Percentiles rank a stretch among this genome's conserved stretches.
These are phyloP conservation scores for Merodon equestris DNA, from an alignment of 2,888 invertebrate genomes.

Conservation along the genomic window DNA sequence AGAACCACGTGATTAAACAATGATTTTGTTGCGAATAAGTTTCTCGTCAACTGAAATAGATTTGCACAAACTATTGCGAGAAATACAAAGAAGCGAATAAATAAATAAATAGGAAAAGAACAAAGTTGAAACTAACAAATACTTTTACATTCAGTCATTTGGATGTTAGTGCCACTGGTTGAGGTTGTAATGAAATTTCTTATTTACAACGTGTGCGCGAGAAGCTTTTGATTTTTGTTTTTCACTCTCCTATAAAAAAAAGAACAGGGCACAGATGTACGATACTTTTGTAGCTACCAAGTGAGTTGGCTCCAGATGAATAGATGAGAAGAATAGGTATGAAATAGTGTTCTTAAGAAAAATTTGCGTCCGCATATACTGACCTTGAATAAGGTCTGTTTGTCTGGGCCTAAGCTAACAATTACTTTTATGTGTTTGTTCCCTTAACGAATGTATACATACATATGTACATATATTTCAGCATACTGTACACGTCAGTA, in stretches of 20 bases:
- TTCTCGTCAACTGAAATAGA: conserved; percentile 49
- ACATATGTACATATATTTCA: conserved; percentile 11
- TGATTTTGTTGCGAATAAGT: conserved; percentile 22
- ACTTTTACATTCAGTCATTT: conserved; percentile 27
- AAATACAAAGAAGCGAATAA: neutral
- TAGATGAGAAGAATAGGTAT: neutral
- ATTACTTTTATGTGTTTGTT: conserved; percentile 22
- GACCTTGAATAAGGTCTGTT: conserved; percentile 65
- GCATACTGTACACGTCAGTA: neutral
- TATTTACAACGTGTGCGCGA: conserved; percentile 60
- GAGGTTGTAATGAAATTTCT: conserved; percentile 52
- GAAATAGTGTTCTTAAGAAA: conserved; percentile 33
- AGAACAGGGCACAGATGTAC: conserved; percentile 43
- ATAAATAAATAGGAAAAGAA: conserved; percentile 1
- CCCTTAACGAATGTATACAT: conserved; percentile 32
- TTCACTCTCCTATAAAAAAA: neutral
- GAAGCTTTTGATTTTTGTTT: conserved; percentile 49
- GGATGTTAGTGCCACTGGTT: conserved; percentile 6
- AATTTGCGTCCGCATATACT: conserved; percentile 47
- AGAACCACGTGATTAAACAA: neutral
- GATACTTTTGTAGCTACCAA: conserved; percentile 8
- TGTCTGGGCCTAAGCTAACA: conserved; percentile 45
- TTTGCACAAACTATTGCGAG: conserved; percentile 39
- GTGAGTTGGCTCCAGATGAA: neutral
- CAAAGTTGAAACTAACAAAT: conserved; percentile 34